phyloP scores from a whole-genome alignment of 1,140 invertebrate genomes.

The Dermatophagoides farinae region DNA sequence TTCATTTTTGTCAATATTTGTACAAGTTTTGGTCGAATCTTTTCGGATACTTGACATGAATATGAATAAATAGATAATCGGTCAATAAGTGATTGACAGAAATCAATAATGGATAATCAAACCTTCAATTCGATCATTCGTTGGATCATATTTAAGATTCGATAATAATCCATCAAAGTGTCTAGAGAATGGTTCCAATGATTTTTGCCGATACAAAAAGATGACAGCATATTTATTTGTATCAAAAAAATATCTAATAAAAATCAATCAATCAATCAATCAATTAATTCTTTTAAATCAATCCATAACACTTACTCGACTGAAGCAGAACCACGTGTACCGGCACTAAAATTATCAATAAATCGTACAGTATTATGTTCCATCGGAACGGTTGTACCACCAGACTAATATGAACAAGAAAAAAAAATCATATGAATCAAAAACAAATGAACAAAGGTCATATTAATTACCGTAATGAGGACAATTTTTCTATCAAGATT shows the following conservation, averaged over 20 bases:
- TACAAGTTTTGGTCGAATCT: slow-evolving; percentile 42
- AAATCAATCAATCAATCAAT: neutral
- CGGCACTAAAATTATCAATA: slow-evolving; percentile 95
- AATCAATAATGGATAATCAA: neutral
- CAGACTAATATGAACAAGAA: slow-evolving; percentile 33
- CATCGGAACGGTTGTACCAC: slow-evolving; percentile 84
- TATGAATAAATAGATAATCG: neutral
- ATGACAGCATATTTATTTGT: slow-evolving; percentile 35
- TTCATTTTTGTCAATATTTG: slow-evolving; percentile 49
- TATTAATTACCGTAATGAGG: slow-evolving; percentile 6
- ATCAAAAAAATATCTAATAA: slow-evolving; percentile 53
- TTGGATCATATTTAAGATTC: slow-evolving; percentile 21
- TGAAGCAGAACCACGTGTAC: slow-evolving; percentile 75
- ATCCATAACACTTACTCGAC: slow-evolving; percentile 43
- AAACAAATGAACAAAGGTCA: neutral
- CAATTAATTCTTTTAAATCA: neutral
- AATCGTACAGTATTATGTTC: slow-evolving; percentile 92
- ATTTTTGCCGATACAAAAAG: slow-evolving; percentile 44
- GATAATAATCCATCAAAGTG: slow-evolving; percentile 68
- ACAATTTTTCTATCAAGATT: slow-evolving; percentile 1
- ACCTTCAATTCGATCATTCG: slow-evolving; percentile 10
- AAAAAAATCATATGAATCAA: neutral
- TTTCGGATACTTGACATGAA: slow-evolving; percentile 34
- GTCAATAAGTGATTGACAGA: neutral
- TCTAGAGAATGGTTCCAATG: slow-evolving; percentile 66